phyloP scores from a whole-genome alignment of 2,888 invertebrate genomes.

The Clivina fossor region DNA sequence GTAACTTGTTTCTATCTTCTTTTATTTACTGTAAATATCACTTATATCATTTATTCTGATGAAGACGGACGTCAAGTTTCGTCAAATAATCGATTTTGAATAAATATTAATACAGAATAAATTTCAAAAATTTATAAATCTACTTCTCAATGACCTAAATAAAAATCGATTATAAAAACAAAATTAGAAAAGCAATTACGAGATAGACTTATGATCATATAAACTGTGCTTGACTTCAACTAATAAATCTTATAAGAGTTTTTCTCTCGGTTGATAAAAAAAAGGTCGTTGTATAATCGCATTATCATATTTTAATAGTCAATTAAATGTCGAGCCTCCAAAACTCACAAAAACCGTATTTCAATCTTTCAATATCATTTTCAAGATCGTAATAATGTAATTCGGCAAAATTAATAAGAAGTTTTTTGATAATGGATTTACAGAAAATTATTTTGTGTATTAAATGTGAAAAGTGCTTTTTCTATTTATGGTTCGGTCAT shows the following conservation, averaged over 20 bases:
- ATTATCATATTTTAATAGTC: conserved; percentile 33
- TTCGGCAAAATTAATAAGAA: no score
- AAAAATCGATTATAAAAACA: conserved; percentile 18
- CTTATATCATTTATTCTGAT: no score
- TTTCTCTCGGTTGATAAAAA: conserved; percentile 29
- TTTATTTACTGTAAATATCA: no score
- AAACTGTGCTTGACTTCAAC: conserved; percentile 17
- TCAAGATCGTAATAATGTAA: no score
- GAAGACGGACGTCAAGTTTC: conserved; percentile 2
- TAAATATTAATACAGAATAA: conserved; percentile 6
- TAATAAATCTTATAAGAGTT: conserved; percentile 24
- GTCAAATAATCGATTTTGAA: background rate
- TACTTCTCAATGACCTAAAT: no score
- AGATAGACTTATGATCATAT: conserved; percentile 14
- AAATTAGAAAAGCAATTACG: conserved; percentile 14
- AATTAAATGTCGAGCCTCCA: conserved; percentile 13
- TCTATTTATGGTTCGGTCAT: no score
- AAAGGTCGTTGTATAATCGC: conserved; percentile 18
- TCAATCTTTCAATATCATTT: no score
- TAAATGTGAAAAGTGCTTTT: no score
- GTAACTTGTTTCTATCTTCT: no score
- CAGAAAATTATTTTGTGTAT: no score
- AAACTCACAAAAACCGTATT: no score
- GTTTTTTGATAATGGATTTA: no score
- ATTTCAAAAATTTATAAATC: conserved; percentile 3